Evolutionary conservation across 2,113 vertebrate species (phyloP), one percentile per base, ranked within the genome.

Genomic region (Steatornis caripensis): DNA sequence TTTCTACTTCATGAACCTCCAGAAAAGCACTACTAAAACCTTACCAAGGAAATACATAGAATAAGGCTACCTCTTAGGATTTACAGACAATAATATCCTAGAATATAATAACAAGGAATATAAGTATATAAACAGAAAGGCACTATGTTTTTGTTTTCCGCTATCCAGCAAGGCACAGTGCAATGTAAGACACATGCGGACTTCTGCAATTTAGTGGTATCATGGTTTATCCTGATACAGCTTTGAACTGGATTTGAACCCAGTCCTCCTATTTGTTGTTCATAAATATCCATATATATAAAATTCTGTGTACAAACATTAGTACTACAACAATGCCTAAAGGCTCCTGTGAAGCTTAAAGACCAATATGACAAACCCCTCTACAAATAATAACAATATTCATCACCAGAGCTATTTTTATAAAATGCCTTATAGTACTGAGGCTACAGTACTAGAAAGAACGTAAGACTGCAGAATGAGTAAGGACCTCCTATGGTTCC

Each of bases 271-370:
- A 58, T 3, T 0, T 16, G 21, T 37, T 57, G 19, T 32, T 43
- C 1, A 1, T 36, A 66, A 69, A 37, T 30, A 78, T 15, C 36
- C 22, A 29, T 6, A 49, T 29, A 27, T 7, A 51, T 12, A 26
- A 51, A 61, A 64, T 74, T 16, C 8, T 0, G 0, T 7, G 11
- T 36, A 60, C 15, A 29, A 49, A 32, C 2, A 8, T 43, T 17
- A 66, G 34, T 19, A 60, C 21, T 53, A 55, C 19, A 86, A 80
- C 12, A 62, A 54, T 8, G 8, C 11, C 48, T 74, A 30, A 70
- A 84, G 23, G 12, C 22, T 84, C 13, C 29, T 32, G 27, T 16
- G 16, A 88, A 45, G 17, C 14, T 64, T 86, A 26, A 60, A 53
- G 34, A 43, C 1, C 12, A 54, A 51, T 6, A 12, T 19, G 77